phyloP scores from a whole-genome alignment of 64 coral and sea anemone genomes.

The Orbicella faveolata region DNA sequence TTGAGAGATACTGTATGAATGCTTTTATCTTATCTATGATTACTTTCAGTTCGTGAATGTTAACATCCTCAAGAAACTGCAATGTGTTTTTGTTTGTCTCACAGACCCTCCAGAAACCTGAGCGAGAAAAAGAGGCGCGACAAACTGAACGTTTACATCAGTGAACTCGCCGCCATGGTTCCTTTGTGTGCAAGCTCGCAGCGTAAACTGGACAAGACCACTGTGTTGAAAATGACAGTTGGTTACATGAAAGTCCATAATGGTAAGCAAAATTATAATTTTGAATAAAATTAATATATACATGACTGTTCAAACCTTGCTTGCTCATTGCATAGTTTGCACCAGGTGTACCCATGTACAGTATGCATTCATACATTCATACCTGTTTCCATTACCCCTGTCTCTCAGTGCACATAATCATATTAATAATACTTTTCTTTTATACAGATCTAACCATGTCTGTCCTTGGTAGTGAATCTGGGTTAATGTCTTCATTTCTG shows the following conservation, averaged over 20 bases:
- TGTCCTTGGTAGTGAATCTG: conserved; percentile 71
- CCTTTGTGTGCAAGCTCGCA: conserved; percentile 66
- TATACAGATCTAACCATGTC: conserved; percentile 77
- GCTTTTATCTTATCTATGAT: no score
- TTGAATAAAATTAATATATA: no score
- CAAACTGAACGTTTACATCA: conserved; percentile 91
- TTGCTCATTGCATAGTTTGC: no score
- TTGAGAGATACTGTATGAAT: no score
- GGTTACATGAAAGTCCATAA: conserved; percentile 94
- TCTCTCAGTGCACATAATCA: no score
- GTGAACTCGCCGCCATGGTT: conserved; percentile 84
- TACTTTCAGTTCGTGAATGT: no score
- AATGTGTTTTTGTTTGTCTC: not conserved
- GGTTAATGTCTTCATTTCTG: conserved; percentile 67
- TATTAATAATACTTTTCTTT: not conserved
- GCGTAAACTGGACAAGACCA: conserved; percentile 92
- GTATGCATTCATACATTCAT: no score
- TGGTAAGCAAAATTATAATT: conserved; percentile 48
- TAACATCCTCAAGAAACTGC: no score
- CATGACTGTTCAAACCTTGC: no score
- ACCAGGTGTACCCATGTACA: no score
- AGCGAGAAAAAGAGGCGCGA: conserved; percentile 91
- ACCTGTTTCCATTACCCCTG: no score
- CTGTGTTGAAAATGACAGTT: conserved; percentile 85
- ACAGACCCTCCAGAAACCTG: conserved; percentile 80